phyloP scores from a whole-genome alignment of 2,797 vertebrate species.

The Danio kyathit region DNA sequence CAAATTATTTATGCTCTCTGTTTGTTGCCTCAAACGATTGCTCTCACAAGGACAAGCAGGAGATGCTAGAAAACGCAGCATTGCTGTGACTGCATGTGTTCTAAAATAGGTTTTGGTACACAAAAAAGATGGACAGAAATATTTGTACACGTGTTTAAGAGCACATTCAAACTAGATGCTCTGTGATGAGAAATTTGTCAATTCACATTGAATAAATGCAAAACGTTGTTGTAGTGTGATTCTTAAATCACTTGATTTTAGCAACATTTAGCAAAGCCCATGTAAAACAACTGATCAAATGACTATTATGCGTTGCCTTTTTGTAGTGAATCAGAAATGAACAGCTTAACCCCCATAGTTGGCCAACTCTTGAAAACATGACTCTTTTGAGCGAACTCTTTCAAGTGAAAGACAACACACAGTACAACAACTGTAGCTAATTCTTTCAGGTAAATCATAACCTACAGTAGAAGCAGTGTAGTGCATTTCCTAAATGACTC shows the following conservation, averaged over 20 bases:
- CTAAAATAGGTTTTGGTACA: neutral
- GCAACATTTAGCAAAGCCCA: too few species aligned
- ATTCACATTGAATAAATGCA: neutral
- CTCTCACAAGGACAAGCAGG: neutral
- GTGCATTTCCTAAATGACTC: neutral
- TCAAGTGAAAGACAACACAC: neutral
- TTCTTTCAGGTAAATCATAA: neutral
- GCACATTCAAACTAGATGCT: too few species aligned
- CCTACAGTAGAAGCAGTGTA: neutral
- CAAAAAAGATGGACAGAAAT: neutral
- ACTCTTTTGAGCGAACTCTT: neutral
- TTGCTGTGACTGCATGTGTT: neutral
- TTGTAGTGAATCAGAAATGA: too few species aligned
- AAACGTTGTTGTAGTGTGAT: neutral
- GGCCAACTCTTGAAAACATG: neutral
- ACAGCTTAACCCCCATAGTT: neutral
- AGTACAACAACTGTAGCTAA: neutral
- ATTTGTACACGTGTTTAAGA: neutral
- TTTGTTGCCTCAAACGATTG: slow-evolving; percentile 29
- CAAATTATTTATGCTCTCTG: slow-evolving; percentile 29
- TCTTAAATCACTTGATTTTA: too few species aligned
- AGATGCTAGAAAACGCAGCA: neutral
- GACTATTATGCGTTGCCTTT: too few species aligned
- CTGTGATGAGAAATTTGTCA: neutral
- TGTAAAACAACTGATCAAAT: too few species aligned